These are phyloP conservation scores for Phengaris alcon DNA, from an alignment of 2,888 invertebrate genomes.

Conservation along the genomic window DNA sequence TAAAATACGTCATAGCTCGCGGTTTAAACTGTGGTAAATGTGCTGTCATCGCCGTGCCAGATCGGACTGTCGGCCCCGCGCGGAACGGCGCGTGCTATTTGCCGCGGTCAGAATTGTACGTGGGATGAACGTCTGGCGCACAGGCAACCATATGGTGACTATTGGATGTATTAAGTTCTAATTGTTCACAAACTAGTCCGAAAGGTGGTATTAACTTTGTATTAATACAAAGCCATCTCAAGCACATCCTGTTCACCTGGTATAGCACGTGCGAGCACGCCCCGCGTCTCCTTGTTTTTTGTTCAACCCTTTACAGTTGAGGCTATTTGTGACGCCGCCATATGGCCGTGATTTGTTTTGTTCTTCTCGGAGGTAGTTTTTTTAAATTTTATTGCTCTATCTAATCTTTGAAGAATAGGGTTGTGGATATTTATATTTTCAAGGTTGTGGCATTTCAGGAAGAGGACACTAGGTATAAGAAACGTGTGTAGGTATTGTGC, in stretches of 20 bases:
- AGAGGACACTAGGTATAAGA: too few relatives aligned
- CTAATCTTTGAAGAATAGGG: conserved; percentile 17
- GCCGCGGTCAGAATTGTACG: too few relatives aligned
- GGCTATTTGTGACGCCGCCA: conserved; percentile 34
- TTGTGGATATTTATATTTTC: conserved; percentile 9
- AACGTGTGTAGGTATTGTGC: background rate
- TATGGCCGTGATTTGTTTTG: conserved; percentile 29
- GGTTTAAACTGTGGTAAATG: too few relatives aligned
- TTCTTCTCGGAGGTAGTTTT: conserved; percentile 12
- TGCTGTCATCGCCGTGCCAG: too few relatives aligned
- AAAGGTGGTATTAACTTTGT: conserved; percentile 18
- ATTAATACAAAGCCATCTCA: conserved; percentile 34
- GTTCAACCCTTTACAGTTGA: conserved; percentile 34
- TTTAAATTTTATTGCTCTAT: conserved; percentile 12
- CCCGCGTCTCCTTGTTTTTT: conserved; percentile 33
- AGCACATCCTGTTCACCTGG: conserved; percentile 46
- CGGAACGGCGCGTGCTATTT: too few relatives aligned
- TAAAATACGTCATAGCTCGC: too few relatives aligned
- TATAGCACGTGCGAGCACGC: conserved; percentile 42
- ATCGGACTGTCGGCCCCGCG: too few relatives aligned
- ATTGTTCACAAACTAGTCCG: conserved; percentile 3
- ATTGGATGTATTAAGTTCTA: background rate
- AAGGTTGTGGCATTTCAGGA: background rate
- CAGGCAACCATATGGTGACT: background rate
- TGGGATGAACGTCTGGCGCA: too few relatives aligned